These are phyloP conservation scores for Escarpia spicata DNA, from an alignment of 2,888 invertebrate species.

Conservation along the genomic window DNA sequence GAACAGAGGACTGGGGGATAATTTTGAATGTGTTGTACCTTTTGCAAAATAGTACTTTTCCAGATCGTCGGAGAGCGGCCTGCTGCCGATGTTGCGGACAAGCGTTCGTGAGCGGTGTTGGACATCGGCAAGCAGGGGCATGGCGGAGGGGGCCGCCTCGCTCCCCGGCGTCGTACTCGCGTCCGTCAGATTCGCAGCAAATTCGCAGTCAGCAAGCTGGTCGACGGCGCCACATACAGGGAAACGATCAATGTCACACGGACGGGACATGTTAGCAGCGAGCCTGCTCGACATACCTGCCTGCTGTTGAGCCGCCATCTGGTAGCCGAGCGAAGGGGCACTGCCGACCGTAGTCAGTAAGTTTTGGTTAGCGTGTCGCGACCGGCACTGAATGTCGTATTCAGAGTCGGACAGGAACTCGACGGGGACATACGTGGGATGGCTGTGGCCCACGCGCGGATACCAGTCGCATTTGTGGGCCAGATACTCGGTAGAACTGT, in stretches of 20 bases:
- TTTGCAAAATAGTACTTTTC: conserved; percentile 44
- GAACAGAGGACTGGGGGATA: not conserved
- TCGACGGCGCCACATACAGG: conserved; percentile 8
- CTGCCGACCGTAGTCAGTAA: not conserved
- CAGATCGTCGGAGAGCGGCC: conserved; percentile 46
- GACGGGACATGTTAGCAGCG: conserved; percentile 6
- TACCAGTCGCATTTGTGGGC: conserved; percentile 52
- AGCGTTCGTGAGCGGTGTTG: conserved; percentile 69
- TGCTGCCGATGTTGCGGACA: conserved; percentile 52
- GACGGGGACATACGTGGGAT: not conserved
- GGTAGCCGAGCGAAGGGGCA: not conserved
- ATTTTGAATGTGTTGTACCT: conserved; percentile 33
- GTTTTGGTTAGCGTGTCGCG: not conserved
- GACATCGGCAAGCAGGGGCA: conserved; percentile 72
- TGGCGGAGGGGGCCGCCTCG: conserved; percentile 67
- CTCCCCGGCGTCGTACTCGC: conserved; percentile 27
- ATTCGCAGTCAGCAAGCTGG: conserved; percentile 16
- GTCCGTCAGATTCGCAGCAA: conserved; percentile 19
- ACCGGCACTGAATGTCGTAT: not conserved
- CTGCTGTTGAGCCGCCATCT: not conserved
- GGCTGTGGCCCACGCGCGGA: conserved; percentile 18
- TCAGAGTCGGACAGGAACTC: not conserved
- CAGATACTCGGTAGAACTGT: conserved; percentile 60
- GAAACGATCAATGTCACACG: conserved; percentile 7
- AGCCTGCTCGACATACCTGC: not conserved